phyloP scores from a whole-genome alignment of 2,113 vertebrate genomes.

The Vulpes vulpes region DNA sequence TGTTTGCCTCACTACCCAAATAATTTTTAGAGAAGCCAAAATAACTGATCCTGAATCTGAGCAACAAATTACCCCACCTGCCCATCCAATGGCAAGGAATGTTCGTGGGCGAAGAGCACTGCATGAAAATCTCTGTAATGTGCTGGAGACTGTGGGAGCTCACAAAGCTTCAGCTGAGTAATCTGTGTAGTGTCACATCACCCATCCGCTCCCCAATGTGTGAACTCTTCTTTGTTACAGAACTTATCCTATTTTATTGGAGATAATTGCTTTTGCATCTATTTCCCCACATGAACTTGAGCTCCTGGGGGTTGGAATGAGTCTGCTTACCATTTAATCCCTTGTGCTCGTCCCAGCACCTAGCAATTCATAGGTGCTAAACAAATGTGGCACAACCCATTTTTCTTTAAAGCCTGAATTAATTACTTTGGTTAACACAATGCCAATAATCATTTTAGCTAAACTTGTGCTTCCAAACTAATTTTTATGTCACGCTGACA shows the following conservation, averaged over 20 bases:
- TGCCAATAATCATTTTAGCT: not conserved
- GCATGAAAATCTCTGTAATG: not conserved
- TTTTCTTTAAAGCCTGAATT: conserved; percentile 31
- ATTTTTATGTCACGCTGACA: not conserved
- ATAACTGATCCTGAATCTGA: not conserved
- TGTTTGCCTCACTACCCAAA: not conserved
- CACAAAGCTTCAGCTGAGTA: not conserved
- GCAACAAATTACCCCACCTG: not conserved
- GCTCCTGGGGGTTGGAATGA: not conserved
- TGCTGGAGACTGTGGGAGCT: not conserved
- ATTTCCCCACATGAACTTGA: not conserved
- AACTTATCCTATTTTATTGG: not conserved
- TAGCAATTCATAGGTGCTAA: not conserved
- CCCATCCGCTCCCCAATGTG: not conserved
- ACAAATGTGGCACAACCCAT: not conserved
- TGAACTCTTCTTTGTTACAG: not conserved
- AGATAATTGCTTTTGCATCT: not conserved
- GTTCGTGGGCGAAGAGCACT: not conserved
- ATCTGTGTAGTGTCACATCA: not conserved
- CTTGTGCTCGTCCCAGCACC: not conserved
- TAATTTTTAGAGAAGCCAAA: conserved; percentile 41
- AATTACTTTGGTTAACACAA: not conserved
- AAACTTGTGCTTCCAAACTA: not conserved
- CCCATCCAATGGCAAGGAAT: not conserved
- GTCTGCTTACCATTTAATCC: not conserved